A percentile compares a stretch with the other conserved stretches of the same genome.
Evolutionary conservation across 2,113 vertebrate genomes (phyloP).

Genomic region (Aptenodytes patagonicus): DNA sequence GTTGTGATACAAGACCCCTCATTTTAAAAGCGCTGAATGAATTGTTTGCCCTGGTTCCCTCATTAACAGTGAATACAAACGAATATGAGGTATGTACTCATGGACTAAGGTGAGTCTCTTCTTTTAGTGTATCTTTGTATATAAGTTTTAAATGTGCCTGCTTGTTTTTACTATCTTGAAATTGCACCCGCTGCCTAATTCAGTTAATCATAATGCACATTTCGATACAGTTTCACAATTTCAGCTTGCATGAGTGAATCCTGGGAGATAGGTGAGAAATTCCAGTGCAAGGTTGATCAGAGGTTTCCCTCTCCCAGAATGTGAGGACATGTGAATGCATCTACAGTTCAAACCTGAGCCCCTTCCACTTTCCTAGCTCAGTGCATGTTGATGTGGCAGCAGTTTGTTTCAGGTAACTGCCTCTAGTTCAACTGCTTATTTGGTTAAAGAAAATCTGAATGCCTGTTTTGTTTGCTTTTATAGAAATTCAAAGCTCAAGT

Average conservation of each 20-base stretch:
- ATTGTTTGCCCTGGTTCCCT: constrained; percentile 88
- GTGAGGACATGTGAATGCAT: neutral
- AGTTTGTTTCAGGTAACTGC: neutral
- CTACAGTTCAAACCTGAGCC: neutral
- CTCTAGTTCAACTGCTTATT: neutral
- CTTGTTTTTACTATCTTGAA: neutral
- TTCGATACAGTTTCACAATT: neutral
- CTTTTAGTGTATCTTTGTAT: neutral
- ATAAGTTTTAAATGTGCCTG: neutral
- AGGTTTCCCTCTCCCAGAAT: neutral
- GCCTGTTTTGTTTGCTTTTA: neutral
- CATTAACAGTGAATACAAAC: constrained; percentile 83
- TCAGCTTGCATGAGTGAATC: neutral
- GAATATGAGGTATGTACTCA: constrained; percentile 84
- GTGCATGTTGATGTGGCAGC: neutral
- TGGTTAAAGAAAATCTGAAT: neutral
- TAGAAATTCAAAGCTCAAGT: constrained; percentile 90
- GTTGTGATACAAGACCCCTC: constrained; percentile 82
- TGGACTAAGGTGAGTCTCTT: neutral
- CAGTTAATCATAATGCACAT: neutral
- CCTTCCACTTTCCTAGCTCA: neutral
- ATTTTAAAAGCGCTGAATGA: constrained; percentile 84
- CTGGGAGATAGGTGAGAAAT: neutral
- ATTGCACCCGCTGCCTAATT: neutral
- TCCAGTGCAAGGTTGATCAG: neutral